phyloP scores from a whole-genome alignment of 2,888 invertebrate species.

The Agriopis aurantiaria region DNA sequence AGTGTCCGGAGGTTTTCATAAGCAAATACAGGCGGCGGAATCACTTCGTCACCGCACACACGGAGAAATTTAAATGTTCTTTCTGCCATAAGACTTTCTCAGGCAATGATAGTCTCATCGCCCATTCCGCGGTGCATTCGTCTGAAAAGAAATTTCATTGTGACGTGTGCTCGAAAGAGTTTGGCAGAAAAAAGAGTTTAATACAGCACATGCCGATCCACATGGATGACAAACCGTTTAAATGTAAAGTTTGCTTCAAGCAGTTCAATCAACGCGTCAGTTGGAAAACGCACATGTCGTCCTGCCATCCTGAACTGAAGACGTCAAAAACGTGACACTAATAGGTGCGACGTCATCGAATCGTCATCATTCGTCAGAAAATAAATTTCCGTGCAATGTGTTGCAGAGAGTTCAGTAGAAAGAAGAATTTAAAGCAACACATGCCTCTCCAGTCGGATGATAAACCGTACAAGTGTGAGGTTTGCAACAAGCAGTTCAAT shows the following conservation, averaged over 20 bases:
- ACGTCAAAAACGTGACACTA: slow-evolving; percentile 1
- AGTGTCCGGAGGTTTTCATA: slow-evolving; percentile 51
- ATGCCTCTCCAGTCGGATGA: slow-evolving; percentile 1
- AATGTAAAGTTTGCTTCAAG: slow-evolving; percentile 40
- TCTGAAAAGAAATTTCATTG: slow-evolving; percentile 39
- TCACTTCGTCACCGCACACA: slow-evolving; percentile 47
- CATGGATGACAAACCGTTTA: slow-evolving; percentile 41
- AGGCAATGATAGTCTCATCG: background rate
- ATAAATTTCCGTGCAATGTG: slow-evolving; percentile 14
- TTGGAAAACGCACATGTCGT: slow-evolving; percentile 44
- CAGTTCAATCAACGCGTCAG: slow-evolving; percentile 46
- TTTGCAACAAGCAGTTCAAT: slow-evolving; percentile 15
- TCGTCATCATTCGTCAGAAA: slow-evolving; percentile 22
- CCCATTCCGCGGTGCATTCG: slow-evolving; percentile 36
- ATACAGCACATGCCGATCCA: slow-evolving; percentile 41
- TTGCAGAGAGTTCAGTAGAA: slow-evolving; percentile 11
- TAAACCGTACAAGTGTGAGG: slow-evolving; percentile 18
- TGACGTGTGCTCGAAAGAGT: slow-evolving; percentile 38
- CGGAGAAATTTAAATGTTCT: slow-evolving; percentile 27
- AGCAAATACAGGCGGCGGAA: slow-evolving; percentile 37
- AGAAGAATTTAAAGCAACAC: slow-evolving; percentile 19
- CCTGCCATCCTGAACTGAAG: slow-evolving; percentile 36
- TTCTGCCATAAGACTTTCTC: slow-evolving; percentile 28
- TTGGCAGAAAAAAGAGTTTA: slow-evolving; percentile 37
- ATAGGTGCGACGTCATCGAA: too few species aligned